A percentile compares a stretch with the other conserved stretches of the same genome.
phyloP scores from a whole-genome alignment of 2,797 vertebrate species.

The Darevskia nairensis region DNA sequence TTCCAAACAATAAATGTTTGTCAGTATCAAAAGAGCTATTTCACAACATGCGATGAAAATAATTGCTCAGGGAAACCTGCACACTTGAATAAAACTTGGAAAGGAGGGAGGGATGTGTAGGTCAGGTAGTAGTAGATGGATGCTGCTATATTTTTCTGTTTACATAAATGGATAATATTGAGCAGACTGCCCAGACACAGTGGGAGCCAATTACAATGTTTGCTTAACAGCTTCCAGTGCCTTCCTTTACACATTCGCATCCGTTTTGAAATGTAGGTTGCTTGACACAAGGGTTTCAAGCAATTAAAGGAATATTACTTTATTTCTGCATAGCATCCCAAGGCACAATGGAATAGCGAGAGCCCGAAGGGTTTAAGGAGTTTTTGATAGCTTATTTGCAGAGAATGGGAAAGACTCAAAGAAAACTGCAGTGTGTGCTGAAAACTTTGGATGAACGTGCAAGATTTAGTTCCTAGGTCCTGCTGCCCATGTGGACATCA shows the following conservation, averaged over 20 bases:
- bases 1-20: slow-evolving; percentile 25
- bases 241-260: slow-evolving; percentile 4
- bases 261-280: slow-evolving; percentile 1
- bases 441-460: neutral
- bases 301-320: slow-evolving; percentile 20
- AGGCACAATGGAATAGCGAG: neutral
- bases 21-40: slow-evolving; percentile 13
- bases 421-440: neutral
- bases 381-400: neutral
- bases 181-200: neutral
- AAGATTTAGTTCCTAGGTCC: neutral
- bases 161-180: slow-evolving; percentile 27
- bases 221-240: slow-evolving; percentile 5
- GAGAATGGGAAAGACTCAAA: neutral
- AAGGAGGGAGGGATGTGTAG: neutral
- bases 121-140: neutral
- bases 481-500: neutral
- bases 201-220: slow-evolving; percentile 21
- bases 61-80: slow-evolving; percentile 1
- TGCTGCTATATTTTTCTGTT: slow-evolving; percentile 6
- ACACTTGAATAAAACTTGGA: slow-evolving; percentile 8
- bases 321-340: neutral
- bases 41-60: neutral
- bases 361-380: neutral
- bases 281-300: slow-evolving; percentile 11